Evolutionary conservation across 2,797 vertebrate genomes (phyloP), one percentile per base, ranked within the genome.

Genomic region (Sciurus carolinensis): DNA sequence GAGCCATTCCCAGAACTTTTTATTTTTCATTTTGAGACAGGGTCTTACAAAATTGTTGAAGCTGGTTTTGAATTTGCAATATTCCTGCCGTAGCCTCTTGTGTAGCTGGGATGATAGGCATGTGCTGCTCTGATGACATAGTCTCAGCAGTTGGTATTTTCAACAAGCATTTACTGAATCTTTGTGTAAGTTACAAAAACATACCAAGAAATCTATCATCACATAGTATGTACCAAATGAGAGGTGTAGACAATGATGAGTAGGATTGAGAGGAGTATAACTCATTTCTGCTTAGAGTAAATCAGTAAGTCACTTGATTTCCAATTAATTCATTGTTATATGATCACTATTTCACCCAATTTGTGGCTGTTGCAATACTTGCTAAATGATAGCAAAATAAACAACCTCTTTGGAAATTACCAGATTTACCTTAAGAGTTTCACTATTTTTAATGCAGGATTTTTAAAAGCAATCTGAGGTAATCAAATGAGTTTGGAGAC

Each of bases 221-320:
- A 75, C 71, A 36, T 66, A 90, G 67, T 87, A 94, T 95, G 71
- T 77, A 80, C 0, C 42, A 87, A 69, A 59, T 92, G 42, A 83
- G 33, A 81, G 44, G 18, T 22, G 73, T 5, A 66, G 50, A 52
- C 84, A 91, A 83, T 64, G 39, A 83, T 36, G 22, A 79, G 8
- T 47, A 83, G 57, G 3, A 44, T 57, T 72, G 18, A 18, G 26
- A 79, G 28, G 4, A 10, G 10, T 52, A 52, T 33, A 87, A 87
- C 82, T 72, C 17, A 88, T n/a, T 87, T 85, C 42, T 59, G 15
- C n/a, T 13, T 64, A 36, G 39, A 64, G 12, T 36, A 93, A 3
- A 24, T 52, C 20, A 84, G 28, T 67, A 89, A 62, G 20, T 88
- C 9, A 75, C 2, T 91, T 77, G 30, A 84, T 89, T 94, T 91